phyloP scores from a whole-genome alignment of 64 coral and sea anemone genomes.

The Pachyseris speciosa region DNA sequence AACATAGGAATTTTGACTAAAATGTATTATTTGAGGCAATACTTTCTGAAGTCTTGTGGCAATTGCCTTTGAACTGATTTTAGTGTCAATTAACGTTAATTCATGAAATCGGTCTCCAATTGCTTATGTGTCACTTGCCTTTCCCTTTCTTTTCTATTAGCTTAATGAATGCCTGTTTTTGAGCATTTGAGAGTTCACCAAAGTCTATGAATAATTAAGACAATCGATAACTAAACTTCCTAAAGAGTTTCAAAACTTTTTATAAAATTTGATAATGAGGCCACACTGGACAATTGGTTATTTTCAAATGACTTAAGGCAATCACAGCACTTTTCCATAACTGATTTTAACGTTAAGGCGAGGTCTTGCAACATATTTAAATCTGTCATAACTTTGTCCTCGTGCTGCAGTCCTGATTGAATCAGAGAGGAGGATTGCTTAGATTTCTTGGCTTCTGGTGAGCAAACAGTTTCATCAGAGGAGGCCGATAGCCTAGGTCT shows the following conservation, averaged over 20 bases:
- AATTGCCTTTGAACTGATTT: constrained; percentile 56
- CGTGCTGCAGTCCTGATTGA: no score
- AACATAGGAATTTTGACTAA: constrained; percentile 12
- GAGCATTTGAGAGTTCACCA: neutral
- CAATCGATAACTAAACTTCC: neutral
- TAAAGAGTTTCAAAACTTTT: neutral
- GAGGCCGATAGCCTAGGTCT: no score
- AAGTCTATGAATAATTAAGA: neutral
- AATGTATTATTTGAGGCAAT: constrained; percentile 1
- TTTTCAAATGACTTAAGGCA: constrained; percentile 24
- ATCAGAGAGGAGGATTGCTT: no score
- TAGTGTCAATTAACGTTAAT: no score
- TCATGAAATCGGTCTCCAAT: constrained; percentile 50
- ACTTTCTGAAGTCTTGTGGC: constrained; percentile 33
- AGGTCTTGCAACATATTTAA: no score
- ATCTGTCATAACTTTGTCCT: no score
- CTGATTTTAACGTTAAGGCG: no score
- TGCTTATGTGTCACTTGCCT: neutral
- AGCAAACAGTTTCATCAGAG: no score
- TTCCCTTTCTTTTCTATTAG: constrained; percentile 49
- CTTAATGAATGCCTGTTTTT: constrained; percentile 43
- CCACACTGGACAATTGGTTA: constrained; percentile 21
- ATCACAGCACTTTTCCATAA: constrained; percentile 33
- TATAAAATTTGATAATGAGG: neutral
- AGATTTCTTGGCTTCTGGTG: no score